Base-by-base conservation (phyloP, 2,888 invertebrate species). In the Drosophila tripunctata region DNA sequence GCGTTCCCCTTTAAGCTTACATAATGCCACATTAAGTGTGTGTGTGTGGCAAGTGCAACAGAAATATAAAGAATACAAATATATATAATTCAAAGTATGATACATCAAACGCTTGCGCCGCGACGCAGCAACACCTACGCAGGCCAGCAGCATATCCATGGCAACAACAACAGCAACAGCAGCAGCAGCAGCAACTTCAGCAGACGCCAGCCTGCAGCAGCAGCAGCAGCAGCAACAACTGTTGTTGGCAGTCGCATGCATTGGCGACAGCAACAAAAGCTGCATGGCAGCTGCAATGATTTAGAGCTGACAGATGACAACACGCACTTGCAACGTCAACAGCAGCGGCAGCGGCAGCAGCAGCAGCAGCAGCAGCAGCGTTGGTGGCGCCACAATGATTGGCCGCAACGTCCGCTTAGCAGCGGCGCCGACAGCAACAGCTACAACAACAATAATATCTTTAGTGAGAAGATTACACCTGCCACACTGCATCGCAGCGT, bases 271-370 rank as follows among this genome's bases (percentile, higher is more conserved):
- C 61, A 69, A 36, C 80, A 73, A 35, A 88, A 78, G 58, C 50
- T 84, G 67, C 78, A 89, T 58, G 77, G 89, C 51, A 90, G 86
- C 70, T 89, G 83, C 65, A 79, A 87, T 71, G 89, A 88, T 64
- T 75, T 77, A 75, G 68, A 76, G 68, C 44, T 60, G 73, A 60
- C 71, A 48, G 73, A 73, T 48, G 68, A 75, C 52, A 69, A 40
- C 67, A 52, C 47, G 27, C 68, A 24, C 22, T 41, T 31, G 38
- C 69, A 62, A 8, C 77, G 27, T 2, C 43, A 24, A 10, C 27
- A 27, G 10, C 8, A 51, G 56, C 67, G 55, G 15, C 54, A 69
- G 14, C 60, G 33, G 3, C 62, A 43, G 7, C 36, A 30, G n/a
- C 54, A 19, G 0, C 35, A 48, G 3, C 55, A 67, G 22, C 72